These are phyloP conservation scores for Margarornis squamiger DNA, from an alignment of 2,797 vertebrate species.

Conservation along the genomic window DNA sequence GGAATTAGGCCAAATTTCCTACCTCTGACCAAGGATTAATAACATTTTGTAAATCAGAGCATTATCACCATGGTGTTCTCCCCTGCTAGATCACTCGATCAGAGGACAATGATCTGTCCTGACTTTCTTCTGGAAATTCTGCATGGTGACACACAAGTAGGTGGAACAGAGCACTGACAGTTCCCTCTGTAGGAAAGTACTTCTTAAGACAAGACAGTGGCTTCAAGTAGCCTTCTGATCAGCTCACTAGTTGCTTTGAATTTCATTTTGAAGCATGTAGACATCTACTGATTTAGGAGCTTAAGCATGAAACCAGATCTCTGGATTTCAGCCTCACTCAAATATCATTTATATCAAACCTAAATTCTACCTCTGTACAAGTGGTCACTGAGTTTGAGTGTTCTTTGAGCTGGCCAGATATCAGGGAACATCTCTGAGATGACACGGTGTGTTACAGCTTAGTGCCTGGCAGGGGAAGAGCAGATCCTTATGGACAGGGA, in stretches of 20 bases:
- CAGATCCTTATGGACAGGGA: background rate
- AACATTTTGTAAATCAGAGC: background rate
- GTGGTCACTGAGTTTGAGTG: background rate
- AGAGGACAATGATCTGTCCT: background rate
- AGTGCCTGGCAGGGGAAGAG: background rate
- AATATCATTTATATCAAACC: background rate
- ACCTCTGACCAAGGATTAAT: background rate
- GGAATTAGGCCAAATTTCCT: background rate
- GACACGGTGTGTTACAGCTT: background rate
- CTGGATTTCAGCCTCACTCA: background rate
- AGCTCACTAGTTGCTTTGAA: background rate
- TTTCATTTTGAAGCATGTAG: background rate
- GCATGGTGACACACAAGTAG: background rate
- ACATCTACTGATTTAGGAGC: background rate
- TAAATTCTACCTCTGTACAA: background rate
- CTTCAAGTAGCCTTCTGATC: background rate
- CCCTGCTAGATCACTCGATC: background rate
- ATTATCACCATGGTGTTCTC: background rate
- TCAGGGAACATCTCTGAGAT: background rate
- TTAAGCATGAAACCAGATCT: background rate
- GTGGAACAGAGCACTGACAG: background rate
- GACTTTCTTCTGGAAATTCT: background rate
- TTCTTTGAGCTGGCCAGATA: background rate
- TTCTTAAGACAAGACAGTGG: background rate
- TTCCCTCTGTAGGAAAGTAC: background rate